phyloP scores from a whole-genome alignment of 35 echinoderm and acorn worm species.

The Lytechinus pictus region DNA sequence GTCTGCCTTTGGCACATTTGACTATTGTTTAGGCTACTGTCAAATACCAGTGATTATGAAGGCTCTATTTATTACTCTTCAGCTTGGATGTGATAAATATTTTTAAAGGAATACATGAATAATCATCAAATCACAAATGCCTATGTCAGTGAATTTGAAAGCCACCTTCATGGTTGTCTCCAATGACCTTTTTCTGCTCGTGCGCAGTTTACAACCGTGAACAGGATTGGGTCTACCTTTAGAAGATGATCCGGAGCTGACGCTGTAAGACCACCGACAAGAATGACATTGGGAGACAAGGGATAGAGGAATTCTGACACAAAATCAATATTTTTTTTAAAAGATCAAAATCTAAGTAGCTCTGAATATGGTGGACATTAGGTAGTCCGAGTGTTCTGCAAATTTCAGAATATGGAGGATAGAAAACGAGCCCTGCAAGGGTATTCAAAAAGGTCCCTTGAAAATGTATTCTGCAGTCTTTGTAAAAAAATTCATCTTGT shows the following conservation, averaged over 20 bases:
- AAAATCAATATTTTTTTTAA: neutral
- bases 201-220: too few relatives aligned
- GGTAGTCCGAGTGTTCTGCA: neutral
- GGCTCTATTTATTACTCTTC: too few relatives aligned
- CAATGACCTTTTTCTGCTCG: too few relatives aligned
- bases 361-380: neutral
- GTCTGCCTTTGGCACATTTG: too few relatives aligned
- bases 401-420: neutral
- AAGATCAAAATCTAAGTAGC: neutral
- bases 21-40: too few relatives aligned
- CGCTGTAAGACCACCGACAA: conserved; percentile 23
- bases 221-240: neutral
- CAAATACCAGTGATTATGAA: too few relatives aligned
- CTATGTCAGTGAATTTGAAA: too few relatives aligned
- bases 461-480: neutral
- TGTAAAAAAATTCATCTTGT: neutral
- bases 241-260: neutral
- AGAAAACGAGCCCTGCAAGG: neutral
- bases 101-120: too few relatives aligned
- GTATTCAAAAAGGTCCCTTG: neutral
- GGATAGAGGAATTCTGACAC: neutral
- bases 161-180: too few relatives aligned
- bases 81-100: too few relatives aligned
- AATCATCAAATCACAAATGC: too few relatives aligned
- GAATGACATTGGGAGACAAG: conserved; percentile 19